Evolutionary conservation across 1,140 invertebrate genomes (phyloP), one percentile per base, ranked within the genome.

Genomic region (Gyrodactylus bullatarudis): DNA sequence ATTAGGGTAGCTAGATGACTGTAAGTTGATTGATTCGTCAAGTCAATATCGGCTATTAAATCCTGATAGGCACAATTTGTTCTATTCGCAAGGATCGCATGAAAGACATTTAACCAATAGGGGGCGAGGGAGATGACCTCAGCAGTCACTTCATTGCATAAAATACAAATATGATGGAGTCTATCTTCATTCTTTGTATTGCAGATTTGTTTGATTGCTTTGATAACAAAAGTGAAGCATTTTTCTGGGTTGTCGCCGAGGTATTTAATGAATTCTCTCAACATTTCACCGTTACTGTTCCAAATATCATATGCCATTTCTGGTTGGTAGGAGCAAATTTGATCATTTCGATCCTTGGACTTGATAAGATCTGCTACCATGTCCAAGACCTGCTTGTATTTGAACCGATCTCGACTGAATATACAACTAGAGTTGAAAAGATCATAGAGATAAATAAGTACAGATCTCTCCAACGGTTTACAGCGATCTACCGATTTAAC

Each of bases 1-100:
- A 71, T 71, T 16, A 71, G 70, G 24, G 70, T 71, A 20, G 70
- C n/a, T n/a, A 54, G 34, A 8, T 54, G 34, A n/a, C 34, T 54
- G n/a, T 54, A 54, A 16, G 34, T 54, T 16, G 34, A 8, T 54
- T 54, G 34, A 54, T 54, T 54, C 8, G 8, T n/a, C 34, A 54
- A 54, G 8, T 54, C 34, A 54, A 54, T 54, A n/a, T 54, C 34
- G 8, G 34, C 34, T 16, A 54, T 54, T 54, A 16, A n/a, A 54
- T 54, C 34, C n/a, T 54, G 34, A n/a, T 54, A 54, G 34, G 34
- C 34, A 54, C 34, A 54, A n/a, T 8, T 54, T 54, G 34, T 54
- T 54, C 34, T 54, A 54, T 54, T 54, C 8, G 34, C 34, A 8
- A 54, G n/a, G n/a, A 54, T 54, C 8, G 8, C 34, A n/a, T 54